phyloP scores from a whole-genome alignment of 1,140 invertebrate species.

The Cydia strobilella region DNA sequence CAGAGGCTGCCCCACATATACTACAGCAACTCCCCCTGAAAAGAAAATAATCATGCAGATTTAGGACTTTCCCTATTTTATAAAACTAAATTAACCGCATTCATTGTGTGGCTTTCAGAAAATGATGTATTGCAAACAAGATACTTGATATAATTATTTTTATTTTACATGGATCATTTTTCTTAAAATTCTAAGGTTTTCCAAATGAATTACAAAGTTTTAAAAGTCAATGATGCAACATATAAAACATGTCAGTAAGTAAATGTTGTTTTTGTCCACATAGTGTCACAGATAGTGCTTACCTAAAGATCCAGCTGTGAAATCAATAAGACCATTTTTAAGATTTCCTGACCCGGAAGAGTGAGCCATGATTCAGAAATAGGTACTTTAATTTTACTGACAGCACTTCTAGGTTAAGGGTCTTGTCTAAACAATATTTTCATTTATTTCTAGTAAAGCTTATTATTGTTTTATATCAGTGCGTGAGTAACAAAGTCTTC shows the following conservation, averaged over 20 bases:
- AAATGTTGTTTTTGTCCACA: neutral
- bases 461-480: neutral
- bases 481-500: neutral
- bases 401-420: neutral
- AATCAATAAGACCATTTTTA: slow-evolving; percentile 86
- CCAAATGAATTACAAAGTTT: too few species aligned
- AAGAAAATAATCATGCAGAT: neutral
- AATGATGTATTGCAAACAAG: neutral
- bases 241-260: neutral
- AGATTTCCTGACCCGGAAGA: slow-evolving; percentile 59
- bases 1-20: slow-evolving; percentile 98
- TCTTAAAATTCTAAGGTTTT: neutral
- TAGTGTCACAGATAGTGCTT: slow-evolving; percentile 46
- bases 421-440: neutral
- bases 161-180: neutral
- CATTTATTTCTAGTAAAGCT: neutral
- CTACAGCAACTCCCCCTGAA: slow-evolving; percentile 92
- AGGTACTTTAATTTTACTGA: neutral
- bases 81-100: neutral
- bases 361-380: slow-evolving; percentile 61
- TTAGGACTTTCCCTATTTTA: neutral
- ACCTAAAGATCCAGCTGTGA: slow-evolving; percentile 87
- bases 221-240: neutral
- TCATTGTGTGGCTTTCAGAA: neutral
- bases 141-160: too few species aligned